phyloP scores from a whole-genome alignment of 2,113 vertebrate species.

The Crotalus tigris region DNA sequence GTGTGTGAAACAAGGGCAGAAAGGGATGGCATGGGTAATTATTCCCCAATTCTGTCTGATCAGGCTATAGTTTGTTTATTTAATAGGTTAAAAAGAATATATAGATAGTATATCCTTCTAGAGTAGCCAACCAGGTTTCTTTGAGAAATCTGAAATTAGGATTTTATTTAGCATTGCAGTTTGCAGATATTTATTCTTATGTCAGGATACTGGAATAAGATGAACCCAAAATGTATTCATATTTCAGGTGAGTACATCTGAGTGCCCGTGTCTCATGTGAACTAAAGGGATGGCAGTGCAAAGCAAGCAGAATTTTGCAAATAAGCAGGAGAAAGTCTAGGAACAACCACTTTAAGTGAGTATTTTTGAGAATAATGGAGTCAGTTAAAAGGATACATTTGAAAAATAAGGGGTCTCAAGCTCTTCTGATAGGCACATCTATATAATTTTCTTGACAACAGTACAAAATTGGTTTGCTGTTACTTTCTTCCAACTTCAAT shows the following conservation, averaged over 20 bases:
- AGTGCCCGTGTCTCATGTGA: background rate
- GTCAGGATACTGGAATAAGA: background rate
- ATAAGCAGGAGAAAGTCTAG: background rate
- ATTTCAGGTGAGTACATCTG: background rate
- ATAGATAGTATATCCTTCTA: background rate
- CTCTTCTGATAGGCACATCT: background rate
- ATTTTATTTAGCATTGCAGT: background rate
- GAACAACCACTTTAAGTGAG: background rate
- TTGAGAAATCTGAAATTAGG: background rate
- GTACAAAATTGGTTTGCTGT: background rate
- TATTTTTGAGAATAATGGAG: background rate
- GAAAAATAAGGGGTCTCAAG: background rate
- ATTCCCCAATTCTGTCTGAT: background rate
- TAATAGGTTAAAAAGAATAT: background rate
- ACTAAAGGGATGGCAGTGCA: background rate
- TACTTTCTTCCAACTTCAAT: background rate
- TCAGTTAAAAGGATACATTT: background rate
- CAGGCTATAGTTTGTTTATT: background rate
- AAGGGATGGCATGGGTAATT: background rate
- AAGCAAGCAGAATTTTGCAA: background rate
- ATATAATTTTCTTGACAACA: background rate
- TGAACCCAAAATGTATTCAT: background rate
- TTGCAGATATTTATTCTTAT: background rate
- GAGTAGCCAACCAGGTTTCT: background rate
- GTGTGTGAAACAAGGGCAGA: background rate